phyloP scores from a whole-genome alignment of 2,888 invertebrate genomes.

The Archips xylosteana region DNA sequence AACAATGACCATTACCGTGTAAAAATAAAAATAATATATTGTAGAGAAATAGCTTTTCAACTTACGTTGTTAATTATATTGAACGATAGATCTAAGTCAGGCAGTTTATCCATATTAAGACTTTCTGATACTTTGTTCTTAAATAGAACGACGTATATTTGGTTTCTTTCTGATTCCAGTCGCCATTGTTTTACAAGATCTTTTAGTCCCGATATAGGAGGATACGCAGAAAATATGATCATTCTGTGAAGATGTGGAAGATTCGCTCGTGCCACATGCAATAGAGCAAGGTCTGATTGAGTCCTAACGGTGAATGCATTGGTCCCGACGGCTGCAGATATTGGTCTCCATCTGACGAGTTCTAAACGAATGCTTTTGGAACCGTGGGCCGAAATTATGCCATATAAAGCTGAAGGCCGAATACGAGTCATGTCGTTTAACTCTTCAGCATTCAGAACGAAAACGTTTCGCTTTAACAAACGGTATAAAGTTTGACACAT shows the following conservation, averaged over 20 bases:
- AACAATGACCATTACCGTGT: background rate
- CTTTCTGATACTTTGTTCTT: constrained; percentile 44
- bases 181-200: constrained; percentile 46
- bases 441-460: constrained; percentile 75
- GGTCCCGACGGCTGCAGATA: constrained; percentile 34
- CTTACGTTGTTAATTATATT: constrained; percentile 47
- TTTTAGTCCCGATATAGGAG: constrained; percentile 45
- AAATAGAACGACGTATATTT: constrained; percentile 47
- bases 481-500: constrained; percentile 42
- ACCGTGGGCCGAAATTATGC: constrained; percentile 40
- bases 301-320: constrained; percentile 45
- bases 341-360: constrained; percentile 46
- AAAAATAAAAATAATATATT: constrained; percentile 8
- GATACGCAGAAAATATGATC: constrained; percentile 46
- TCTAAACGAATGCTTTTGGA: constrained; percentile 43
- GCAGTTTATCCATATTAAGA: constrained; percentile 44
- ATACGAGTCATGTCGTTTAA: constrained; percentile 35
- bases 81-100: constrained; percentile 46
- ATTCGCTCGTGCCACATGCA: constrained; percentile 36
- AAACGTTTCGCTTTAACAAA: constrained; percentile 59
- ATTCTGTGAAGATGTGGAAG: constrained; percentile 43
- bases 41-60: background rate
- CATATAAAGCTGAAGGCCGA: constrained; percentile 40
- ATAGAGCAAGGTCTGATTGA: constrained; percentile 42
- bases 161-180: constrained; percentile 38